A percentile compares a stretch with the other conserved stretches of the same genome.
phyloP scores from a whole-genome alignment of 2,113 vertebrate species.

The Platycercus adscitus region DNA sequence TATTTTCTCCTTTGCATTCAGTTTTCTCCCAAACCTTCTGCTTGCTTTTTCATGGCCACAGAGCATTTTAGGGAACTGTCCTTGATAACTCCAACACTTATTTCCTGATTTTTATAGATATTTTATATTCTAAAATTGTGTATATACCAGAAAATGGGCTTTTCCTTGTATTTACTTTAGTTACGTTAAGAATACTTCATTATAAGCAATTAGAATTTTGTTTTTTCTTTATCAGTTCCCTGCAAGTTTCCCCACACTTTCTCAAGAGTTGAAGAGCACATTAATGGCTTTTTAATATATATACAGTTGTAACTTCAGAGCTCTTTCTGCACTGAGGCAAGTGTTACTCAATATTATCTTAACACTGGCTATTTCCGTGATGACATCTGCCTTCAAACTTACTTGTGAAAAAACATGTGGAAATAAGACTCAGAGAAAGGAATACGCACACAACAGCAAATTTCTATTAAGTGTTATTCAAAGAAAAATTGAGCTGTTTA shows the following conservation, averaged over 20 bases:
- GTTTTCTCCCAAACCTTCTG: neutral
- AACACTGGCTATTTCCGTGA: neutral
- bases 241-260: neutral
- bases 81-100: neutral
- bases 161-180: neutral
- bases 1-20: neutral
- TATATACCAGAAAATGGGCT: accelerated
- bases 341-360: neutral
- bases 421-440: neutral
- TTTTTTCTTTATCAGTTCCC: neutral
- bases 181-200: neutral
- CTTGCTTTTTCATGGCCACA: neutral
- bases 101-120: neutral
- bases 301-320: neutral
- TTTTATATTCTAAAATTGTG: neutral
- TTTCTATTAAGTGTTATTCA: neutral
- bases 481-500: neutral
- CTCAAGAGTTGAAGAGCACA: neutral
- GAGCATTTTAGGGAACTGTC: neutral
- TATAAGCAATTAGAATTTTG: neutral
- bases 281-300: neutral
- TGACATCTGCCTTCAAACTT: neutral
- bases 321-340: neutral
- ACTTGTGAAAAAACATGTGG: neutral
- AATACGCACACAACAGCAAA: neutral